Evolutionary conservation across 2,113 vertebrate species (phyloP), one percentile per base, ranked within the genome.

Genomic region (Dicentrarchus labrax): DNA sequence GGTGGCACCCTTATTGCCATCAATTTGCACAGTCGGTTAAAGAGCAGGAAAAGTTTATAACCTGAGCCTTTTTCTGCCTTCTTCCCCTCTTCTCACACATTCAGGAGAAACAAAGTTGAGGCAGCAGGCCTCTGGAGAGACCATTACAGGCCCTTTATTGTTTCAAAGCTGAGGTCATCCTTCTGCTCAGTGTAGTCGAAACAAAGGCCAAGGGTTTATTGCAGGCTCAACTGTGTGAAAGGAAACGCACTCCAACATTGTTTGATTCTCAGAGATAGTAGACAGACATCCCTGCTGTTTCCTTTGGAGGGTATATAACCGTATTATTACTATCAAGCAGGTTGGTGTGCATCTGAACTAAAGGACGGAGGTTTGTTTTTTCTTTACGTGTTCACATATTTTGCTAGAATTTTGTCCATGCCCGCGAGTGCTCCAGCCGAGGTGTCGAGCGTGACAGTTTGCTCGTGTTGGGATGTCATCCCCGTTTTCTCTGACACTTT

Each of bases 121-220:
- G 95, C 97, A 95, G 96, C 95, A 92, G 96, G 96, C 95, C 97
- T 97, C 97, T 95, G 92, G 97, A 97, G 97, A 97, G 96, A 94
- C 96, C 96, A 96, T 97, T 97, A 97, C 96, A 97, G 97, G 96
- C 96, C 95, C 96, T 96, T 97, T 97, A 98, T 98, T 98, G 97
- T 98, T 98, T 97, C 96, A 96, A 95, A 96, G 97, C 97, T 99
- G 97, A 99, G 97, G 98, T 99, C 98, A 98, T 97, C 97, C 97
- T 97, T 96, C 96, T 96, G 96, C 95, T 92, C 95, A 94, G 96
- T 90, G 95, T 93, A 92, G 93, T 95, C 96, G 95, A 97, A 97
- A 98, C 97, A 98, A 99, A 99, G 97, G 96, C 96, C 96, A 95
- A 94, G 96, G 96, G 96, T 97, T 98, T 98, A 97, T 96, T 97